phyloP scores from a whole-genome alignment of 35 echinoderm and acorn worm species.

The Anneissia japonica region DNA sequence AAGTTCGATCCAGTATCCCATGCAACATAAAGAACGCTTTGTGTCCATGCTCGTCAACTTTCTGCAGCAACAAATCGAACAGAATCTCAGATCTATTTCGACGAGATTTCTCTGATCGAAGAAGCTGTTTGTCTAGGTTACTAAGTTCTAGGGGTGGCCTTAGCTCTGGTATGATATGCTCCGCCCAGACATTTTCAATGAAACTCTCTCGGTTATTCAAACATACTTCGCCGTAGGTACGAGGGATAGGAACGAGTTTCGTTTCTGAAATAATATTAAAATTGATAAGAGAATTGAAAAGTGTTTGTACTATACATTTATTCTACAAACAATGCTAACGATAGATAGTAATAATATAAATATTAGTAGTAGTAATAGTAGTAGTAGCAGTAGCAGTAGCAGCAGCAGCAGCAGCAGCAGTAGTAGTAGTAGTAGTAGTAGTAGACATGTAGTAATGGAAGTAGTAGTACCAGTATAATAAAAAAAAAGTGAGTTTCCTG shows the following conservation, averaged over 20 bases:
- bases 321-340: too few relatives aligned
- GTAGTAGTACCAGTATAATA: too few relatives aligned
- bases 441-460: too few relatives aligned
- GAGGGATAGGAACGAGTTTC: constrained; percentile 1
- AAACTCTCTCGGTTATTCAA: constrained; percentile 20
- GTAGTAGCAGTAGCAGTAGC: too few relatives aligned
- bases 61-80: constrained; percentile 15
- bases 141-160: constrained; percentile 5
- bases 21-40: constrained; percentile 19
- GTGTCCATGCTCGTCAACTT: constrained; percentile 20
- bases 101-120: constrained; percentile 12
- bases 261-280: background rate
- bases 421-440: too few relatives aligned
- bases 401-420: too few relatives aligned
- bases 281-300: background rate
- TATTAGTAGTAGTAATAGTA: too few relatives aligned
- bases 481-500: too few relatives aligned
- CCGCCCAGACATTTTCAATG: constrained; percentile 24
- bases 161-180: constrained; percentile 19
- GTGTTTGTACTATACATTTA: too few relatives aligned
- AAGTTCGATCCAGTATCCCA: constrained; percentile 2
- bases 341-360: too few relatives aligned
- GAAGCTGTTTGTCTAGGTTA: background rate
- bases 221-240: constrained; percentile 29
- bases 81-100: constrained; percentile 22